Conservation (phyloP, 2,797 vertebrate genomes). For the Molossus molossus region DNA sequence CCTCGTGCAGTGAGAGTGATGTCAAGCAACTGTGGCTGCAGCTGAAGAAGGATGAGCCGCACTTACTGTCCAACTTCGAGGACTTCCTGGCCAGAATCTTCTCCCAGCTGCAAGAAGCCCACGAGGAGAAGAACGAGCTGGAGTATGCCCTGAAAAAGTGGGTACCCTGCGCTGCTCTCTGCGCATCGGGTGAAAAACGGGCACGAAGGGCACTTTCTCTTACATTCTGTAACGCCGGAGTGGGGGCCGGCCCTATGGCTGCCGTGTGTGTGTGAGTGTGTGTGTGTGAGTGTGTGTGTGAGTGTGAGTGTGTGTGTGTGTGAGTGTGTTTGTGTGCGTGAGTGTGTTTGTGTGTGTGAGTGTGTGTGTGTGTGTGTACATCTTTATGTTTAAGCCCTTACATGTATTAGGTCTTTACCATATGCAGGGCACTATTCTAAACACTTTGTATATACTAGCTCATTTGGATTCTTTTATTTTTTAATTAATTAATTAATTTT, state of each 20-base stretch:
- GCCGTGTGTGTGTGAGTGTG: background rate
- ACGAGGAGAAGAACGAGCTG: slow-evolving; percentile 95
- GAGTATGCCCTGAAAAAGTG: slow-evolving; percentile 94
- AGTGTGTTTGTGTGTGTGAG: too few relatives aligned
- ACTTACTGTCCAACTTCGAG: slow-evolving; percentile 95
- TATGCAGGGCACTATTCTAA: background rate
- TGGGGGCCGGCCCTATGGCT: rapidly evolving
- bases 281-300: background rate
- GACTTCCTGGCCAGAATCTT: slow-evolving; percentile 95
- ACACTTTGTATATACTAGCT: background rate
- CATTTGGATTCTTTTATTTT: background rate
- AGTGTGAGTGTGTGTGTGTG: background rate
- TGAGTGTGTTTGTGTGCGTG: too few relatives aligned
- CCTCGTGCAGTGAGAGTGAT: slow-evolving; percentile 90
- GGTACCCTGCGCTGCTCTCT: background rate
- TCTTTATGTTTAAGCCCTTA: background rate
- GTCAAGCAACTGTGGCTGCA: slow-evolving; percentile 94
- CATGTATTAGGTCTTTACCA: background rate
- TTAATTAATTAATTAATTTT: background rate
- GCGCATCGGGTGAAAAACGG: background rate
- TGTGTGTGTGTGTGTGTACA: background rate
- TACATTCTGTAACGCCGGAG: rapidly evolving
- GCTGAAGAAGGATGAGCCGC: slow-evolving; percentile 94
- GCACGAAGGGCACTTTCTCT: rapidly evolving
- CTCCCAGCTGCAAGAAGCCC: slow-evolving; percentile 94